A percentile compares a stretch with the other conserved stretches of the same genome.
These are phyloP conservation scores for Menura novaehollandiae DNA, from an alignment of 2,113 vertebrate genomes.

Conservation along the genomic window DNA sequence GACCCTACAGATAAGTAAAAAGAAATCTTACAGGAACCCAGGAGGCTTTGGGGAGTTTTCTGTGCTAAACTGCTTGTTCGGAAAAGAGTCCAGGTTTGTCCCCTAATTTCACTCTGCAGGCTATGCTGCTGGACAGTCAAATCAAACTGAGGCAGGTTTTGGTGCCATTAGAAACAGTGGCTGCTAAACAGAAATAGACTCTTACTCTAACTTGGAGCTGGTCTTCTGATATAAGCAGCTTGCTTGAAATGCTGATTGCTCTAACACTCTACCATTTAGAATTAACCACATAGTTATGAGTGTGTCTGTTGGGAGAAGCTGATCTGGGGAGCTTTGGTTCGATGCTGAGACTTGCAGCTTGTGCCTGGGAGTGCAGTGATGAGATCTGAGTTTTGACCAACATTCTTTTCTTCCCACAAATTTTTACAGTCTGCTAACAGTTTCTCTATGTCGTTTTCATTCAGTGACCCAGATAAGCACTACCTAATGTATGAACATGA, in stretches of 20 bases:
- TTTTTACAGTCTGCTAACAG: neutral
- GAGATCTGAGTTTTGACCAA: neutral
- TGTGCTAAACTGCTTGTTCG: neutral
- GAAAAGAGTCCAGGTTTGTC: neutral
- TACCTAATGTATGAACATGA: constrained; percentile 98
- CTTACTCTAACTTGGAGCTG: neutral
- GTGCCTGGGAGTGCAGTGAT: constrained; percentile 26
- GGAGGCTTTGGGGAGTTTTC: neutral
- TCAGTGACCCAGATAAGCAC: constrained; percentile 96
- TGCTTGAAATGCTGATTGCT: neutral
- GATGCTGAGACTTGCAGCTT: neutral
- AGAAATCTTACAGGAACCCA: neutral
- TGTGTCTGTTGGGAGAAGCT: neutral
- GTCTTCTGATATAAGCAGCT: neutral
- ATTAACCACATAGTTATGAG: neutral
- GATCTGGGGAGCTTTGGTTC: neutral
- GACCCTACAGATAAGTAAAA: neutral
- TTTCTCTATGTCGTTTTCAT: neutral
- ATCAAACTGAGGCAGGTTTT: neutral
- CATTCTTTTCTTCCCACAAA: neutral
- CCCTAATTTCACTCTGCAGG: neutral
- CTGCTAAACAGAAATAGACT: constrained; percentile 35
- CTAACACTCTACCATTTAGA: neutral
- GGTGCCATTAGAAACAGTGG: neutral
- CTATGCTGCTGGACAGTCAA: neutral